Base-by-base conservation (phyloP, 2,113 vertebrate species). In the Grantiella picta region DNA sequence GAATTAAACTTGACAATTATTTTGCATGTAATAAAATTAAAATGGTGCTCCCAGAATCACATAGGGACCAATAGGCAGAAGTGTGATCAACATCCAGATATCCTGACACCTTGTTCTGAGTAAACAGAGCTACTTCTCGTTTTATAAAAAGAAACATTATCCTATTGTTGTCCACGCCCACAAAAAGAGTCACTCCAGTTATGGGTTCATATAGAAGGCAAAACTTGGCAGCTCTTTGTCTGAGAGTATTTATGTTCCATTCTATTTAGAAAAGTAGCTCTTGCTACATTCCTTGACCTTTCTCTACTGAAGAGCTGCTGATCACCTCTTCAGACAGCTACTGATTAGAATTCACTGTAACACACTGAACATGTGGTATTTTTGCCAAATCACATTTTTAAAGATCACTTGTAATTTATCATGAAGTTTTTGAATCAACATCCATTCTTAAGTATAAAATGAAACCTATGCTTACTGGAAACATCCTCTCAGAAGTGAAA, bases 401-500 rank as follows among this genome's bases (percentile, higher is more conserved):
- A 98, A 96, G 89, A 96, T 98, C 95, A 97, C 66, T 97, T 95
- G 92, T 73, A 97, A 98, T 97, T 97, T 94, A 94, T 80, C 14
- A 36, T 89, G 93, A 96, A 97, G 82, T 57, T 97, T 98, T 98
- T 97, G 95, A 98, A 92, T 97, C 90, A 91, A 87, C 52, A 81
- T 96, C 81, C 90, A 86, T 96, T 97, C 80, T 52, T 92, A 96
- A 97, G 93, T 89, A 81, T 95, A 97, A 97, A 97, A 73, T 76
- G 94, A 97, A 97, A 97, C 96, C 82, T 90, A 63, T 81, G 88
- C 96, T 98, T 98, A 95, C 97, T 96, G 97, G 97, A 98, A 97
- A 96, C 96, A 96, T 83, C 40, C 92, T 96, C 94, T 95, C 75
- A 68, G 96, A 97, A 96, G 95, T 95, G 79, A 97, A 97, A 92